Percentiles rank a stretch among this genome's conserved stretches.
These are phyloP conservation scores for Hippolais icterina DNA, from an alignment of 2,113 vertebrate species.

Conservation along the genomic window DNA sequence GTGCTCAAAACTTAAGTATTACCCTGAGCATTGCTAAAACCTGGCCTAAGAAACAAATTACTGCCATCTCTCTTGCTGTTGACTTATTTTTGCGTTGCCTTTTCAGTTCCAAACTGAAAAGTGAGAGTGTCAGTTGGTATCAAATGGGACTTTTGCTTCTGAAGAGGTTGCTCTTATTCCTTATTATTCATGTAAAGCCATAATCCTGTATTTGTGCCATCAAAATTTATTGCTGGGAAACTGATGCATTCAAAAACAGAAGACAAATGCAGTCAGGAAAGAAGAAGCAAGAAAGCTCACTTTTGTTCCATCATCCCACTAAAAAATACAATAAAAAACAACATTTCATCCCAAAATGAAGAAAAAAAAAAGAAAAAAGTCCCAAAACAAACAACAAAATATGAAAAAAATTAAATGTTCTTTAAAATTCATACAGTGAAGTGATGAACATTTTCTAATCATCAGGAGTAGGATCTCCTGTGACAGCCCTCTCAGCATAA, in stretches of 20 bases:
- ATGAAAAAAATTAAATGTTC: accelerated
- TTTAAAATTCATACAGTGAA: background rate
- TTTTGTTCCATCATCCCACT: background rate
- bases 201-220: background rate
- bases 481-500: background rate
- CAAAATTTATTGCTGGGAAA: background rate
- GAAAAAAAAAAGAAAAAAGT: accelerated
- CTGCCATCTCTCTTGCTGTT: background rate
- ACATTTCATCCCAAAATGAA: background rate
- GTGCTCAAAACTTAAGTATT: background rate
- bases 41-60: background rate
- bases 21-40: background rate
- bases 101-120: background rate
- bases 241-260: background rate
- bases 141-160: background rate
- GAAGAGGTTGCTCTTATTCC: background rate
- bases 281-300: background rate
- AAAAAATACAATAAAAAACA: accelerated
- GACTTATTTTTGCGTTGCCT: background rate
- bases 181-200: constrained; percentile 25
- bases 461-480: background rate
- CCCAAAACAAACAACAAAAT: background rate
- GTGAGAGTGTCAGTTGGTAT: background rate
- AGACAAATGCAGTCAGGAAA: background rate
- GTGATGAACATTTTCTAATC: background rate